phyloP scores from a whole-genome alignment of 2,113 vertebrate species.

The Polyodon spathula region DNA sequence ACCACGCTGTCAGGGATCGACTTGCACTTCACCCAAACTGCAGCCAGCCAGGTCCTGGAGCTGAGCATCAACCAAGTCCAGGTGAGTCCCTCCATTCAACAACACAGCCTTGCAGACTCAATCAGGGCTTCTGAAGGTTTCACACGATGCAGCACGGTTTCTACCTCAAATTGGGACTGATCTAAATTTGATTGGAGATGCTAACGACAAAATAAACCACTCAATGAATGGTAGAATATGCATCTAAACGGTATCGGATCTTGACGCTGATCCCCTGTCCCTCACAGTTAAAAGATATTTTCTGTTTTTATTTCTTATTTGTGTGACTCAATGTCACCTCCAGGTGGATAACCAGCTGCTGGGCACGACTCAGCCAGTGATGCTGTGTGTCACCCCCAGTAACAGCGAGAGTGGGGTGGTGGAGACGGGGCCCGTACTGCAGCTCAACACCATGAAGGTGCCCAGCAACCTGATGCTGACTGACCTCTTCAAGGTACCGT shows the following conservation, averaged over 20 bases:
- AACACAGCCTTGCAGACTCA: no score
- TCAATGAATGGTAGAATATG: no score
- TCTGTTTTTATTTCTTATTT: not conserved
- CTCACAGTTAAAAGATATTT: no score
- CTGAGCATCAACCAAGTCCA: slow-evolving; percentile 82
- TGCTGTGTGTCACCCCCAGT: slow-evolving; percentile 76
- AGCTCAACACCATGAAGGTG: slow-evolving; percentile 84
- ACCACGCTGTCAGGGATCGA: slow-evolving; percentile 72
- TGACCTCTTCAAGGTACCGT: slow-evolving; percentile 84
- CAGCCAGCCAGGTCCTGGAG: slow-evolving; percentile 74
- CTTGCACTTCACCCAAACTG: slow-evolving; percentile 77
- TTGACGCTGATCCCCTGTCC: no score
- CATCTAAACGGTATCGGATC: not conserved
- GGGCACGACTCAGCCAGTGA: slow-evolving; percentile 80
- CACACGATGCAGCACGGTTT: no score
- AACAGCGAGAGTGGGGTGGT: slow-evolving; percentile 54
- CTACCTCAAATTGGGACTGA: no score
- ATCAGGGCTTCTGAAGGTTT: not conserved
- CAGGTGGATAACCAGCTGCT: slow-evolving; percentile 95
- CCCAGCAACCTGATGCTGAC: slow-evolving; percentile 84
- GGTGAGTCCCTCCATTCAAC: slow-evolving; percentile 48
- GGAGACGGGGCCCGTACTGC: slow-evolving; percentile 73
- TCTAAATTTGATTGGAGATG: no score
- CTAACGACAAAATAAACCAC: no score
- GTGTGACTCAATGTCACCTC: not conserved